phyloP scores from a whole-genome alignment of 2,113 vertebrate species.

The Shinisaurus crocodilurus region DNA sequence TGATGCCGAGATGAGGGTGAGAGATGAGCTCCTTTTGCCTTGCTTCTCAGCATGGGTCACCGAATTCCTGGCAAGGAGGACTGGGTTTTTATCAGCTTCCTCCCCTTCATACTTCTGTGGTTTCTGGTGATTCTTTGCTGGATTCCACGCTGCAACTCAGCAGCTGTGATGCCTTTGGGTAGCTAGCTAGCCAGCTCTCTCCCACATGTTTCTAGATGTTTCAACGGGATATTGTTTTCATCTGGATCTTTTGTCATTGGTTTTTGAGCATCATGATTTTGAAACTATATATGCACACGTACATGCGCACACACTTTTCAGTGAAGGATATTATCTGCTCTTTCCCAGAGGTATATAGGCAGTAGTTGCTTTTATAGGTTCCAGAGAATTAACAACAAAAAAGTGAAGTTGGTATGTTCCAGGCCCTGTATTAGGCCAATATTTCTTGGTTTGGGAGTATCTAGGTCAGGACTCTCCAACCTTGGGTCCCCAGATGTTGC shows the following conservation, averaged over 20 bases:
- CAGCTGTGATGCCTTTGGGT: background rate
- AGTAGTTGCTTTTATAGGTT: background rate
- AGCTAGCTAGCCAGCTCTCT: background rate
- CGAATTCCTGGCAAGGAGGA: background rate
- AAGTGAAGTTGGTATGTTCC: background rate
- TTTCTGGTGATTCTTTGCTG: background rate
- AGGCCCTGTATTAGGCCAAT: background rate
- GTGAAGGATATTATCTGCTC: background rate
- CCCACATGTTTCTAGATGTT: background rate
- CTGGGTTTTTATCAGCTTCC: background rate
- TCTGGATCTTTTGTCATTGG: background rate
- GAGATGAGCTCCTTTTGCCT: background rate
- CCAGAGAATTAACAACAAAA: background rate
- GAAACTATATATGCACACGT: background rate
- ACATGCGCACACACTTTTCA: background rate
- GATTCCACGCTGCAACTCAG: background rate
- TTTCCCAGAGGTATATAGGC: background rate
- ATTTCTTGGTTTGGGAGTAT: background rate
- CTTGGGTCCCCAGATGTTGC: no score
- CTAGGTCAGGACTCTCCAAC: no score
- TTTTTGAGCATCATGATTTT: background rate
- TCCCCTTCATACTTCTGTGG: background rate
- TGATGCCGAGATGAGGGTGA: background rate
- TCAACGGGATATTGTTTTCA: background rate
- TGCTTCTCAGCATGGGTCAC: background rate